Evolutionary conservation across 2,888 invertebrate species (phyloP).

Genomic region (Pomacea canaliculata): DNA sequence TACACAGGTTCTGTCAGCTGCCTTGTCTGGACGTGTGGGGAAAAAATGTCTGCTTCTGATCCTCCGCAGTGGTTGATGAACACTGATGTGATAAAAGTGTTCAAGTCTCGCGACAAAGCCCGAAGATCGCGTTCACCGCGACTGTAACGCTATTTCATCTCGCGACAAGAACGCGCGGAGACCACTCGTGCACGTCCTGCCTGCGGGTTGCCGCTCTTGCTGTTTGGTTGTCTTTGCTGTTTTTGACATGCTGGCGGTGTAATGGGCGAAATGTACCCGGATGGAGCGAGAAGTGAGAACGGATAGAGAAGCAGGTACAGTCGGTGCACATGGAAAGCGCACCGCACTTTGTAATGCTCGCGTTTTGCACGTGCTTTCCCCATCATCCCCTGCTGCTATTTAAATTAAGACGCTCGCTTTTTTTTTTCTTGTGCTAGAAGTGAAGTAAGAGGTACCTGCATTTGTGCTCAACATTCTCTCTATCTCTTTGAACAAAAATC

Average conservation of each 20-base stretch:
- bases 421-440: slow-evolving; percentile 12
- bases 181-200: too few relatives aligned
- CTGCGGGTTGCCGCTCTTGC: too few relatives aligned
- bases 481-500: slow-evolving; percentile 20
- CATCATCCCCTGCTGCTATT: slow-evolving; percentile 22
- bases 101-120: neutral
- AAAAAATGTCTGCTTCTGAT: too few relatives aligned
- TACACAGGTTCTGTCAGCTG: too few relatives aligned
- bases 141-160: neutral
- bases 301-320: slow-evolving; percentile 20
- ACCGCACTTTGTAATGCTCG: slow-evolving; percentile 20
- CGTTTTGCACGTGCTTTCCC: slow-evolving; percentile 16
- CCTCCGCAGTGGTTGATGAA: too few relatives aligned
- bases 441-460: slow-evolving; percentile 4
- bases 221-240: neutral
- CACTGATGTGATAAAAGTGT: too few relatives aligned
- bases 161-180: too few relatives aligned
- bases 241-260: neutral
- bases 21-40: too few relatives aligned
- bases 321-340: neutral
- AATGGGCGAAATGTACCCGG: neutral
- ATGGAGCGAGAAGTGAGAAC: neutral
- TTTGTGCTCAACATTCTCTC: neutral
- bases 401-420: slow-evolving; percentile 20
- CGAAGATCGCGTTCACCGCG: neutral